These are phyloP conservation scores for Cybosia mesomella DNA, from an alignment of 2,888 invertebrate genomes.

Conservation along the genomic window DNA sequence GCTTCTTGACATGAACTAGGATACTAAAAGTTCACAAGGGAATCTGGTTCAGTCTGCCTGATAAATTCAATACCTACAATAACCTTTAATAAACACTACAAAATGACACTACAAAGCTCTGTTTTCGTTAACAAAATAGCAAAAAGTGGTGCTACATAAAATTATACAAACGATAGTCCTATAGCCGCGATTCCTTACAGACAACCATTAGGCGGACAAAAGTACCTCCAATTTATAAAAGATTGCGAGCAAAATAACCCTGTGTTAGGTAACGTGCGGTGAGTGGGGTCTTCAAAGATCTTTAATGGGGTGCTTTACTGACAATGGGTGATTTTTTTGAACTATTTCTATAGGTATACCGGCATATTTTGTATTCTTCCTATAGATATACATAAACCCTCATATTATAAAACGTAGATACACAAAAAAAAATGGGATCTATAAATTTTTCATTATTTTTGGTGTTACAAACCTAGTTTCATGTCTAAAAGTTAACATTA, in stretches of 20 bases:
- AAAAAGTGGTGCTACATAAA: conserved; percentile 10
- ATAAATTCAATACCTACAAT: no score
- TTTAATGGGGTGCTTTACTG: not conserved
- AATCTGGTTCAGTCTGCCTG: no score
- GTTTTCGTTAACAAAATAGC: not conserved
- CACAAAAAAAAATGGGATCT: not conserved
- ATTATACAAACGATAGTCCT: conserved; percentile 2
- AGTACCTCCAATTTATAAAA: not conserved
- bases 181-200: not conserved
- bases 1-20: no score
- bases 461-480: no score
- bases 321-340: not conserved
- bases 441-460: no score
- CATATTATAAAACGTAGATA: not conserved
- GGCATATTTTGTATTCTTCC: not conserved
- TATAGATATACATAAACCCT: not conserved
- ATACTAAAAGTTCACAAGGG: no score
- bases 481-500: no score
- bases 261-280: not conserved
- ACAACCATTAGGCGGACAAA: not conserved
- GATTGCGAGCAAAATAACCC: conserved; percentile 4
- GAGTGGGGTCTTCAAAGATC: conserved; percentile 2
- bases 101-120: no score
- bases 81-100: no score
- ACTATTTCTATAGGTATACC: not conserved